These are phyloP conservation scores for Perithous albicinctus DNA, from an alignment of 2,888 invertebrate genomes.

Conservation along the genomic window DNA sequence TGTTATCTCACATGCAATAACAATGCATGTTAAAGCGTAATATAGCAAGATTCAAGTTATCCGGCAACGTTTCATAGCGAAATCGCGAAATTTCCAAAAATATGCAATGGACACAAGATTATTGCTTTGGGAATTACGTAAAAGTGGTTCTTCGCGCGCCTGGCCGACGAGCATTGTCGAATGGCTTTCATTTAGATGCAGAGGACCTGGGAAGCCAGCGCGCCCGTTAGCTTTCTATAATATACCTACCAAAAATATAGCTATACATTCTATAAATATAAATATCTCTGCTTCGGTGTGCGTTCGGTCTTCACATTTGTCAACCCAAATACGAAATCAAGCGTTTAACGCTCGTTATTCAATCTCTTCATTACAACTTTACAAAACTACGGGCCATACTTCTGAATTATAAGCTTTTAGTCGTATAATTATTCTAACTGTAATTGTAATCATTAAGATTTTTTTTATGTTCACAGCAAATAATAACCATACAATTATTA, in stretches of 20 bases:
- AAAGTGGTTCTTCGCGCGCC: not conserved
- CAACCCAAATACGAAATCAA: slow-evolving; percentile 60
- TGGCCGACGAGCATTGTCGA: slow-evolving; percentile 23
- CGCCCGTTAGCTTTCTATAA: slow-evolving; percentile 50
- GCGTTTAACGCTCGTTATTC: slow-evolving; percentile 37
- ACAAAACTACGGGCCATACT: not conserved
- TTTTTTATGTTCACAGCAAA: not conserved
- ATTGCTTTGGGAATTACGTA: slow-evolving; percentile 30
- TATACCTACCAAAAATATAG: slow-evolving; percentile 46
- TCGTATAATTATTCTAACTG: not conserved
- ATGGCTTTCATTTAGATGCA: slow-evolving; percentile 40
- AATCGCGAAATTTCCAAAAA: slow-evolving; percentile 49
- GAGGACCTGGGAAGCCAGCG: slow-evolving; percentile 50
- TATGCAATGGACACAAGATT: slow-evolving; percentile 39
- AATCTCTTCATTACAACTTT: slow-evolving; percentile 15
- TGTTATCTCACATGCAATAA: not conserved
- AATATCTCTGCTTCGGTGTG: slow-evolving; percentile 62
- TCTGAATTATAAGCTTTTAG: not conserved
- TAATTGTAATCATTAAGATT: not conserved
- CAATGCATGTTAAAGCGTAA: not conserved
- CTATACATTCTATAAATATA: slow-evolving; percentile 61
- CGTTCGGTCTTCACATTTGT: slow-evolving; percentile 49
- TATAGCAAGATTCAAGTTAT: too few relatives aligned
- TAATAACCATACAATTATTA: not conserved
- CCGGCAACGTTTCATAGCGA: not conserved